Percentiles rank a stretch among this genome's conserved stretches.
Evolutionary conservation across 2,113 vertebrate genomes (phyloP).

Genomic region (Clarias gariepinus): DNA sequence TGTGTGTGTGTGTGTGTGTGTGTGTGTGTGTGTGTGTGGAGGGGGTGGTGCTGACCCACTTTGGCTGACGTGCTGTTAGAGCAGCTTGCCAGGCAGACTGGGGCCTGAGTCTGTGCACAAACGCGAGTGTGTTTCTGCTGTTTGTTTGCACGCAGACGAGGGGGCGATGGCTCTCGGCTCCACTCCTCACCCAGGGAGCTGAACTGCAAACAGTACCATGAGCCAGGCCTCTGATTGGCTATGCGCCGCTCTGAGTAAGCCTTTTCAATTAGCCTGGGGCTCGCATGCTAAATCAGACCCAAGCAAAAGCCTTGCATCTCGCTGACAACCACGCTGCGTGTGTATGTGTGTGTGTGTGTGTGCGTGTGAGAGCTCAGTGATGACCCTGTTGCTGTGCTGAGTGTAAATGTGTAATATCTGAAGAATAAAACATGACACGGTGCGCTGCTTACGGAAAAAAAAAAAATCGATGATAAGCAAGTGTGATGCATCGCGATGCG

Average conservation of each 20-base stretch:
- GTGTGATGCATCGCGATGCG: neutral
- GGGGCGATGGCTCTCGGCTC: slow-evolving; percentile 29
- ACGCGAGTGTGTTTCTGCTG: slow-evolving; percentile 9
- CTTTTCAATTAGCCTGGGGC: slow-evolving; percentile 46
- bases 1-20: slow-evolving; percentile 29
- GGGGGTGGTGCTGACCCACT: slow-evolving; percentile 58
- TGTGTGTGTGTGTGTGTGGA: slow-evolving; percentile 24
- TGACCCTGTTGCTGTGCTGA: slow-evolving; percentile 30
- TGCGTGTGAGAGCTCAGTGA: slow-evolving; percentile 8
- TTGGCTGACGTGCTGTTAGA: slow-evolving; percentile 56
- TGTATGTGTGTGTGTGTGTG: slow-evolving; percentile 18
- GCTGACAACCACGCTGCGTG: slow-evolving; percentile 2
- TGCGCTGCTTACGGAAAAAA: neutral
- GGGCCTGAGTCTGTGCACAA: slow-evolving; percentile 37
- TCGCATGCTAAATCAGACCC: slow-evolving; percentile 38
- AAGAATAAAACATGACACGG: slow-evolving; percentile 4
- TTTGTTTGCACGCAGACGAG: slow-evolving; percentile 28
- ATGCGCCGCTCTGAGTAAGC: slow-evolving; percentile 25
- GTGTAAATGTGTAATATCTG: neutral
- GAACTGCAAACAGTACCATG: slow-evolving; percentile 33
- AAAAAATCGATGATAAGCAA: neutral
- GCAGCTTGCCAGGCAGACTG: slow-evolving; percentile 49
- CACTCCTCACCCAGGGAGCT: slow-evolving; percentile 24
- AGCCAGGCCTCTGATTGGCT: slow-evolving; percentile 39
- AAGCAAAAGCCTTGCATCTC: slow-evolving; percentile 20